phyloP scores from a whole-genome alignment of 2,888 invertebrate genomes.

The Alviniconcha strummeri region DNA sequence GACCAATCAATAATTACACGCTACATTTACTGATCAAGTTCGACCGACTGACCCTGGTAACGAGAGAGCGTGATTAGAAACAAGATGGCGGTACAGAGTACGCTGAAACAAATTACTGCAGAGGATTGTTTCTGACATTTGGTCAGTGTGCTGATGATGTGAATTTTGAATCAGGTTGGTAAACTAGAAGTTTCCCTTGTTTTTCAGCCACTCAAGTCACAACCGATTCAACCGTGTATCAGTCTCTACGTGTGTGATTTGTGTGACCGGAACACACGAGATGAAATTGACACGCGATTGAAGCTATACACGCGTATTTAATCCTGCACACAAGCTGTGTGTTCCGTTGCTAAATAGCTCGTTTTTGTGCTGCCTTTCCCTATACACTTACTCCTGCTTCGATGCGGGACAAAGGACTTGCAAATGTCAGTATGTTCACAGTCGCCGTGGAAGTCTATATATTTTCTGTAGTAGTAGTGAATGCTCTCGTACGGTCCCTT shows the following conservation, averaged over 20 bases:
- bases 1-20: background rate
- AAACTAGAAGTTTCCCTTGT: background rate
- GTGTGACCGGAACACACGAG: background rate
- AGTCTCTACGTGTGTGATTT: background rate
- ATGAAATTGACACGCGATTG: no score
- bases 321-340: background rate
- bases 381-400: background rate
- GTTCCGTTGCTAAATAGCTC: background rate
- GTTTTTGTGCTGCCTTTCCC: background rate
- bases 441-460: background rate
- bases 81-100: slow-evolving; percentile 37
- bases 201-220: no score
- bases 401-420: background rate
- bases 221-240: no score
- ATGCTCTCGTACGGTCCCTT: no score
- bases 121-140: slow-evolving; percentile 2
- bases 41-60: slow-evolving; percentile 28
- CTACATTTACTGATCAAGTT: background rate
- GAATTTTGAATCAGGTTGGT: background rate
- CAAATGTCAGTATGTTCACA: background rate
- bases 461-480: no score
- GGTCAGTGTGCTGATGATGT: background rate
- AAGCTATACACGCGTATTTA: no score
- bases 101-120: background rate
- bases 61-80: slow-evolving; percentile 38